Evolutionary conservation across 2,113 vertebrate genomes (phyloP).

Genomic region (Sebastes schlegelii): DNA sequence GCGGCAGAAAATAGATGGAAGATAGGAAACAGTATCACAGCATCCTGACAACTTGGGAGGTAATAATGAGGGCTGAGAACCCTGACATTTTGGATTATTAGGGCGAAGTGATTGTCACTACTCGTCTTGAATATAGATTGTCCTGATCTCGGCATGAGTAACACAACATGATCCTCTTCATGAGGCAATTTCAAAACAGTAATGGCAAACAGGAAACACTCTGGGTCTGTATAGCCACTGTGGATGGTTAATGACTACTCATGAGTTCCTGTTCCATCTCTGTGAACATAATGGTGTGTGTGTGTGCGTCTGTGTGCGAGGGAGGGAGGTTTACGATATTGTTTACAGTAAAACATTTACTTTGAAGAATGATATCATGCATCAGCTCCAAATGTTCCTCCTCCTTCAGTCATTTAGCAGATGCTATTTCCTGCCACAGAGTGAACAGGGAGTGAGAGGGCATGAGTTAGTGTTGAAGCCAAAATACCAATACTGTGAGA

Average conservation of each 20-base stretch:
- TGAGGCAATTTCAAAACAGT: conserved; percentile 37
- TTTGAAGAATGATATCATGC: conserved; percentile 43
- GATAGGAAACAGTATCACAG: background rate
- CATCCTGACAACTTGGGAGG: background rate
- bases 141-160: background rate
- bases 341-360: conserved; percentile 64
- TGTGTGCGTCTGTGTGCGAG: conserved; percentile 20
- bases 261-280: conserved; percentile 43
- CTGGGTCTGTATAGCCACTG: conserved; percentile 30
- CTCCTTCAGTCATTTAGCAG: conserved; percentile 39
- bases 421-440: conserved; percentile 46
- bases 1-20: background rate
- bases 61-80: background rate
- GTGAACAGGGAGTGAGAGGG: conserved; percentile 19
- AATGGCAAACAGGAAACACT: conserved; percentile 50
- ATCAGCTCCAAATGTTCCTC: conserved; percentile 46
- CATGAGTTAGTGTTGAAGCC: conserved; percentile 23
- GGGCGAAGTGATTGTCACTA: background rate
- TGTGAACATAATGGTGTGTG: conserved; percentile 34
- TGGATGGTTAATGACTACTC: conserved; percentile 49
- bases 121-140: conserved; percentile 21
- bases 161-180: background rate
- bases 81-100: background rate
- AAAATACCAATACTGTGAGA: conserved; percentile 17
- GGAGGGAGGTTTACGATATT: conserved; percentile 33